These are phyloP conservation scores for Syrista parreyssii DNA, from an alignment of 2,888 invertebrate species.

Conservation along the genomic window DNA sequence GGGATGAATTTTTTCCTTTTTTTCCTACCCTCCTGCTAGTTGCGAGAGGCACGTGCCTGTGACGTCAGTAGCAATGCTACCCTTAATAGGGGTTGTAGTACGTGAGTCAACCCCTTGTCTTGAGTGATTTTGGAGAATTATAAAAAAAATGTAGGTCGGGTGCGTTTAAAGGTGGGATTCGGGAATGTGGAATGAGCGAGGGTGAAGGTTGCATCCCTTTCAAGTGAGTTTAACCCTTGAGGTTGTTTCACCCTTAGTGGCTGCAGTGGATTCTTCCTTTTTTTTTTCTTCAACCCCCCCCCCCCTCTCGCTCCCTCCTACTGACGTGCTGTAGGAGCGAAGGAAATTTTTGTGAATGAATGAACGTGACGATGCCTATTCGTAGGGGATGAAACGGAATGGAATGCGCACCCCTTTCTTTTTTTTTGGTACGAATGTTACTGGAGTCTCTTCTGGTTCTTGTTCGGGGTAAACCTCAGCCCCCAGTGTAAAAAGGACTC, in stretches of 20 bases:
- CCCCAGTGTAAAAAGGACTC: slow-evolving; percentile 35
- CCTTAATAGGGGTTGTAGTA: background rate
- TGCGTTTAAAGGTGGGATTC: background rate
- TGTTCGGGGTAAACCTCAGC: background rate
- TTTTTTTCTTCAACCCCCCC: background rate
- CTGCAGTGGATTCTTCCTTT: background rate
- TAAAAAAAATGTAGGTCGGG: background rate
- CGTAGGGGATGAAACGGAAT: slow-evolving; percentile 34
- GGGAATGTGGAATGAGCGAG: background rate
- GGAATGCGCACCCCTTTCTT: slow-evolving; percentile 46
- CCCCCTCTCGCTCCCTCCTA: background rate
- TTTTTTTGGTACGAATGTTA: slow-evolving; percentile 14
- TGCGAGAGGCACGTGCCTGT: background rate
- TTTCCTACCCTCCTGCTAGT: background rate
- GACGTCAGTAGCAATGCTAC: background rate
- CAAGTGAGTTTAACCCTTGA: background rate
- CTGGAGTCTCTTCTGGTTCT: background rate
- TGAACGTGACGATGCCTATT: slow-evolving; percentile 43
- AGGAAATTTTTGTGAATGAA: slow-evolving; percentile 53
- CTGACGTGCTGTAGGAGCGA: background rate
- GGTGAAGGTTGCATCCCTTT: background rate
- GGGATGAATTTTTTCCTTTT: background rate
- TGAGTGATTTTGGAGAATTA: background rate
- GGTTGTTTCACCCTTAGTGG: background rate
- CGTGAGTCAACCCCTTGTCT: background rate